Base-by-base conservation (phyloP, 2,113 vertebrate genomes). In the Ochotona princeps region DNA sequence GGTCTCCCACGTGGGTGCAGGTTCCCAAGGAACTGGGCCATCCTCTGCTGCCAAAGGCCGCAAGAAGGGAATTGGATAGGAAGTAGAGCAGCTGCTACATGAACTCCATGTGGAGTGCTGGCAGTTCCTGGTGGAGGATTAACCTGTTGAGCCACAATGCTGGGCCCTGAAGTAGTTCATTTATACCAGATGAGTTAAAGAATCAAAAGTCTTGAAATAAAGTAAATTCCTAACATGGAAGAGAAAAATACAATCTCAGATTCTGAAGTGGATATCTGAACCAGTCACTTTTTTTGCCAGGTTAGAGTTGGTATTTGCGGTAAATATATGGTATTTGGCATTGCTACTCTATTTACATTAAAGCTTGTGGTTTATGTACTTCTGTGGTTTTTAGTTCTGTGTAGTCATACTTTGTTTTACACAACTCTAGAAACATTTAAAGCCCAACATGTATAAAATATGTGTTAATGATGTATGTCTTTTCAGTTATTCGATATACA, bases 171-270 rank as follows among this genome's bases (percentile, higher is more conserved):
- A 51, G 10, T 78, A 44, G 63, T 88, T 14, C 84, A 0, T 85
- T 92, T 91, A 81, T 89, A 73, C 60, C 28, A 90, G 10, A 60
- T 66, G 4, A 87, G 25, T 91, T 86, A 14, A 91, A 94, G 54
- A 89, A 60, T 85, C 73, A 35, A 63, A 94, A 70, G 54, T 89
- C 51, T 87, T 84, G 38, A 94, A 82, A 70, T 87, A 15, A 74
- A 38, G 93, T 73, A 88, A 57, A 89, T 89, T 11, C 17, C 89
- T 83, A 95, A 87, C 94, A 60, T 87, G 83, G 86, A 89, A 49
- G 49, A 4, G 75, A 26, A 91, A 79, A 75, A 2, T 80, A 26
- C 70, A 85, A 73, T 86, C 5, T 63, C 75, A 38, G 32, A 72
- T 83, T 92, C 51, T 95, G 18, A 90, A 82, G 70, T 49, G 32